A percentile compares a stretch with the other conserved stretches of the same genome.
These are phyloP conservation scores for Epirrhoe alternata DNA, from an alignment of 2,888 invertebrate genomes.

Conservation along the genomic window DNA sequence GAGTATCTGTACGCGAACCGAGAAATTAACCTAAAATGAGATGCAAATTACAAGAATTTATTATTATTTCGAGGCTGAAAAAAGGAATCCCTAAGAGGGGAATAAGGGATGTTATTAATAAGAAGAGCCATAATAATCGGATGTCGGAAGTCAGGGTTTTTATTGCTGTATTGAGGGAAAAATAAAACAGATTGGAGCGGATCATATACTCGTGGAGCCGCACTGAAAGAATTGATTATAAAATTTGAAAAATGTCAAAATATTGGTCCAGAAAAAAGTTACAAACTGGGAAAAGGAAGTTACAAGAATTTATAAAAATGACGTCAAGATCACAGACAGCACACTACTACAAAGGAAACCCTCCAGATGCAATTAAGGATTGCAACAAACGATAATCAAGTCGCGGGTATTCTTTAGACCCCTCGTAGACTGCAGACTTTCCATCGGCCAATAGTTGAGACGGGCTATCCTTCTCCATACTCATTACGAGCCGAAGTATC, in stretches of 20 bases:
- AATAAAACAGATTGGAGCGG: constrained; percentile 10
- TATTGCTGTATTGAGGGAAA: constrained; percentile 30
- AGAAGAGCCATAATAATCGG: constrained; percentile 48
- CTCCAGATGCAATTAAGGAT: too few species aligned
- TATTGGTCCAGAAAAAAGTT: too few species aligned
- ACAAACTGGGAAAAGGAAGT: too few species aligned
- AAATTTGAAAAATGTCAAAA: not conserved
- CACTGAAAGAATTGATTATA: too few species aligned
- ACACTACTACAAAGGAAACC: too few species aligned
- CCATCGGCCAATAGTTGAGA: too few species aligned
- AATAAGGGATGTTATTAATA: constrained; percentile 73
- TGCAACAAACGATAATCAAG: not conserved
- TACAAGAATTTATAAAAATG: too few species aligned
- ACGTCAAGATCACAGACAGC: too few species aligned
- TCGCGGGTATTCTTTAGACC: too few species aligned
- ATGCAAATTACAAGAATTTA: constrained; percentile 81
- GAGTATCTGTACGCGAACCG: constrained; percentile 58
- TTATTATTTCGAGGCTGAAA: constrained; percentile 75
- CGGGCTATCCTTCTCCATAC: too few species aligned
- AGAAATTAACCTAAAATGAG: constrained; percentile 72
- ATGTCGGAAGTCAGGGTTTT: constrained; percentile 37
- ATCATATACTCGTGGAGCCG: not conserved
- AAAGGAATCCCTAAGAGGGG: constrained; percentile 57
- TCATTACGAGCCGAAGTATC: too few species aligned
- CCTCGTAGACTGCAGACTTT: too few species aligned